Percentiles rank a stretch among this genome's conserved stretches.
Evolutionary conservation across 2,113 vertebrate genomes (phyloP).

Genomic region (Petrocephalus zakoni): DNA sequence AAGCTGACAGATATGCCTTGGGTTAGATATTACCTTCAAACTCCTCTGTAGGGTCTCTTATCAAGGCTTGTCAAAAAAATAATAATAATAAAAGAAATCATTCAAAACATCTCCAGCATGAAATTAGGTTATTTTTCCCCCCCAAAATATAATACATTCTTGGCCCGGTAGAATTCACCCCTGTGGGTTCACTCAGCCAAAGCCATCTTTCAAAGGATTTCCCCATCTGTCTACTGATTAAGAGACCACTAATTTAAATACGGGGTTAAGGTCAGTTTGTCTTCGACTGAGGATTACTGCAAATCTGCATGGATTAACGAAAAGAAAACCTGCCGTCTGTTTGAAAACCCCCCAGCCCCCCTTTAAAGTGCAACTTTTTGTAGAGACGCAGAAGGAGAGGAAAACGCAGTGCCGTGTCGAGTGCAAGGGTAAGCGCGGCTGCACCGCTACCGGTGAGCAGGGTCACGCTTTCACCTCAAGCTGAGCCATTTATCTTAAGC

Average conservation of each 20-base stretch:
- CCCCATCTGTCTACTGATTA: not conserved
- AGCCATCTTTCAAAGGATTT: not conserved
- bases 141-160: not conserved
- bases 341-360: not conserved
- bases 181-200: not conserved
- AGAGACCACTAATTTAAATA: not conserved
- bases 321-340: constrained; percentile 2
- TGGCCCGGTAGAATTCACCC: not conserved
- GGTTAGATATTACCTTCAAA: not conserved
- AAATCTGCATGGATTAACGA: not conserved
- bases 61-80: constrained; percentile 3
- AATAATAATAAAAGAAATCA: not conserved
- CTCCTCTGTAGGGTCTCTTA: not conserved
- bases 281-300: not conserved
- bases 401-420: not conserved
- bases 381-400: not conserved
- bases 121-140: not conserved
- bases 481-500: not conserved
- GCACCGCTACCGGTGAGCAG: not conserved
- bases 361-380: constrained; percentile 14
- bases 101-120: not conserved
- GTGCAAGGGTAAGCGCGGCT: not conserved
- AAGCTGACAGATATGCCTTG: not conserved
- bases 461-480: not conserved
- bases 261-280: not conserved